Percentiles rank a stretch among this genome's conserved stretches.
These are phyloP conservation scores for Cryptoleucopteryx plumbea DNA, from an alignment of 2,113 vertebrate species.

Conservation along the genomic window DNA sequence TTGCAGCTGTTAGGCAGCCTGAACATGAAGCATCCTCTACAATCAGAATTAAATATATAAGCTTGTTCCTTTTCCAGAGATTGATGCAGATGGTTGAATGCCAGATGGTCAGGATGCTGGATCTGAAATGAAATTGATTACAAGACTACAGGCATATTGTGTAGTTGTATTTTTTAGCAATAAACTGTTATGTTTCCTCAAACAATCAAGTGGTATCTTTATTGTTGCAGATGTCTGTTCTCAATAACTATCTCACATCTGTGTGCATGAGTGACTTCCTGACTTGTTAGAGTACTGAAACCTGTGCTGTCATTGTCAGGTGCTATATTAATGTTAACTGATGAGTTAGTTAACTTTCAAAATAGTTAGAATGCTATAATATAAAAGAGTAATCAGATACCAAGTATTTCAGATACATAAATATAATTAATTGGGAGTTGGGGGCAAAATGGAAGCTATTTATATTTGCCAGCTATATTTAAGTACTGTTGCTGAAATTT, in stretches of 20 bases:
- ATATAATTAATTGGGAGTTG: background rate
- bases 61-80: background rate
- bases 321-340: background rate
- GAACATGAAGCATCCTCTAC: background rate
- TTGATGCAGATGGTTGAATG: background rate
- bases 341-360: background rate
- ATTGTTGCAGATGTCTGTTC: background rate
- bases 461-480: background rate
- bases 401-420: background rate
- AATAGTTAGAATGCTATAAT: background rate
- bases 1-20: background rate
- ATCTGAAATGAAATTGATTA: background rate
- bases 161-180: background rate
- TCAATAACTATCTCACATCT: background rate
- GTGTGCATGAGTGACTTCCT: background rate
- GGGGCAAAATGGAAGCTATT: background rate
- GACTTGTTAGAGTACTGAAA: background rate
- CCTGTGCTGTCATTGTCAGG: background rate
- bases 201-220: background rate
- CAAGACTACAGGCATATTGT: background rate
- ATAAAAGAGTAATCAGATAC: background rate
- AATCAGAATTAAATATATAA: background rate
- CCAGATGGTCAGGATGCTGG: background rate
- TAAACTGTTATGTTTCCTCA: background rate
- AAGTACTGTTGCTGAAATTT: background rate